phyloP scores from a whole-genome alignment of 2,888 invertebrate species.

The Plutella xylostella region DNA sequence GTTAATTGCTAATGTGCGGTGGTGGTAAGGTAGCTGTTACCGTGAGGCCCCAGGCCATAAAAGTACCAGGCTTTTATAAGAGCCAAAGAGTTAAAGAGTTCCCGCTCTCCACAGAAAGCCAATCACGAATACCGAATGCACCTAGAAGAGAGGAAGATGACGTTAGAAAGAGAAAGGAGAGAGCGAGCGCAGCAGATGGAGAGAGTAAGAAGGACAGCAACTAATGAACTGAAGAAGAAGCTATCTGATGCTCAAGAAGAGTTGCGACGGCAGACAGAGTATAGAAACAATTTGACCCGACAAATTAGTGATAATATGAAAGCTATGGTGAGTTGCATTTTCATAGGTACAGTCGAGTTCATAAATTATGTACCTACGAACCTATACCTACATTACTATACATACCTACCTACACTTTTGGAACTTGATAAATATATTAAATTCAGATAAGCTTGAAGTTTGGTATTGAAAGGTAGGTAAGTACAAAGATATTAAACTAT shows the following conservation, averaged over 20 bases:
- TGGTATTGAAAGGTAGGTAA: not conserved
- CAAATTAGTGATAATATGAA: slow-evolving; percentile 47
- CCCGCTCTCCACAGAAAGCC: too few relatives aligned
- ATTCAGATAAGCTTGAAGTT: not conserved
- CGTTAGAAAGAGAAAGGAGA: slow-evolving; percentile 28
- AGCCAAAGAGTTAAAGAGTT: too few relatives aligned
- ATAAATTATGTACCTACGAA: too few relatives aligned
- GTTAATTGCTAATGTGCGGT: too few relatives aligned
- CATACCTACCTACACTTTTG: too few relatives aligned
- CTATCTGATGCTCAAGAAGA: slow-evolving; percentile 40
- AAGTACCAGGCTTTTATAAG: too few relatives aligned
- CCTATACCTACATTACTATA: too few relatives aligned
- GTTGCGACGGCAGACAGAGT: slow-evolving; percentile 39
- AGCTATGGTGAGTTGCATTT: slow-evolving; percentile 29
- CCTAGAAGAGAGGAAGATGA: slow-evolving; percentile 30
- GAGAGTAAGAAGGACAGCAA: slow-evolving; percentile 36
- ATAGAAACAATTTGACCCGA: slow-evolving; percentile 34
- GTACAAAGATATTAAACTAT: not conserved
- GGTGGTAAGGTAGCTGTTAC: too few relatives aligned
- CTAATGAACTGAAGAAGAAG: slow-evolving; percentile 33
- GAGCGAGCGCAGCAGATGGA: slow-evolving; percentile 36
- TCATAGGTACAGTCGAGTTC: too few relatives aligned
- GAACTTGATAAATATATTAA: not conserved
- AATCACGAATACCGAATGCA: slow-evolving; percentile 40
- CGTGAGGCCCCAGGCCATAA: too few relatives aligned